Evolutionary conservation across 2,888 invertebrate species (phyloP), one percentile per base, ranked within the genome.

Genomic region (Junonia oenone): DNA sequence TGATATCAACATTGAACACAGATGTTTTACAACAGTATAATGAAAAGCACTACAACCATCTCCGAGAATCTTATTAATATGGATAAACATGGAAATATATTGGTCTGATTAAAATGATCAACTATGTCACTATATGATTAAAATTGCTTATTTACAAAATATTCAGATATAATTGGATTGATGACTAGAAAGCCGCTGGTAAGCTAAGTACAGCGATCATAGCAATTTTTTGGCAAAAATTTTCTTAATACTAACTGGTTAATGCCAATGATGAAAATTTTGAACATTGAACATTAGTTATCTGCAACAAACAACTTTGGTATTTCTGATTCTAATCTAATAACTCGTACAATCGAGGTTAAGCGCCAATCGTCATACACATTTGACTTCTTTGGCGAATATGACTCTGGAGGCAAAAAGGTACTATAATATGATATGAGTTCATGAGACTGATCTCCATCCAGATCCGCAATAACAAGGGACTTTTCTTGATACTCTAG

Each of bases 361-460:
- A 95, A 79, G 52, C 92, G 91, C 93, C 94, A 95, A 52, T 84
- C 78, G 45, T 83, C 83, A 64, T 83, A 81, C 0, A 78, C 73
- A 66, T 81, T 81, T 2, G 76, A 63, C 63, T 75, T 82, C 68
- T 88, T 86, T 49, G 81, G 75, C 51, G 72, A 68, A 60, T 80
- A 80, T 6, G 75, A 65, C 51, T 87, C 87, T 0, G 90, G 86
- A 11, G 84, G 78, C 2, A 88, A 78, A 76, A 93, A 95, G 6
- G 93, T 93, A 61, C 94, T 94, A 65, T 92, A 92, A 72, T 95
- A 96, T 40, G 94, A 95, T 49, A 96, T 94, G 48, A 96, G 77
- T 76, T 96, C 96, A 73, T 94, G 94, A 0, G 94, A 93, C 19
- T 93, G 92, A 76, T 96, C 96, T 59, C 93, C 92, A 73, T 95